Conservation (phyloP, 1,140 invertebrate species). For the Temnothorax longispinosus region DNA sequence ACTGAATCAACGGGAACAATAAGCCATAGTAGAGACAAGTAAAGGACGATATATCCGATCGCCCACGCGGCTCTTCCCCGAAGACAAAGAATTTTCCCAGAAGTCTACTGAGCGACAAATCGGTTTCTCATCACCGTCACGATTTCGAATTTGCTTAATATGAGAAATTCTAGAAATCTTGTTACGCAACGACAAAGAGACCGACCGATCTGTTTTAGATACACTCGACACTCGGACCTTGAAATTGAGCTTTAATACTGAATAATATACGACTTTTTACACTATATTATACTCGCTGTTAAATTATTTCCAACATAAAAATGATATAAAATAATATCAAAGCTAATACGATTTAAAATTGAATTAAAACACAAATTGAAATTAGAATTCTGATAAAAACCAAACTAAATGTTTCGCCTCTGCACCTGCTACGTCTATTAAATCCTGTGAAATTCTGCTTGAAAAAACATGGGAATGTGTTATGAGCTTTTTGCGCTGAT, state of each 20-base stretch:
- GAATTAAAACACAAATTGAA: neutral
- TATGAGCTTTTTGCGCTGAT: neutral
- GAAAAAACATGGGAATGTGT: neutral
- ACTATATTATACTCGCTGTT: neutral
- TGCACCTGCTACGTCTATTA: neutral
- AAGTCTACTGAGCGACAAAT: neutral
- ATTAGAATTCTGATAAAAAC: neutral
- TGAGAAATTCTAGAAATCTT: neutral
- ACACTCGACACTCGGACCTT: neutral
- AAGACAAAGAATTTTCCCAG: neutral
- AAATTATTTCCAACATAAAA: neutral
- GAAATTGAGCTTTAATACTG: neutral
- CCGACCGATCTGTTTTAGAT: neutral
- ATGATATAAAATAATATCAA: neutral
- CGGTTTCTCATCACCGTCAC: too few relatives aligned
- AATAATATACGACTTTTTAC: neutral
- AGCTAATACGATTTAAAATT: constrained; percentile 2
- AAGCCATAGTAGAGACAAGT: constrained; percentile 5
- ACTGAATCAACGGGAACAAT: constrained; percentile 57
- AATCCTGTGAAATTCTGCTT: neutral
- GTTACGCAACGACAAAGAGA: neutral
- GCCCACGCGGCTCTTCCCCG: neutral
- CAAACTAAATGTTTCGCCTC: neutral
- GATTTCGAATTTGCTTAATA: neutral
- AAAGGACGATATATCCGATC: constrained; percentile 26